Percentiles rank a stretch among this genome's conserved stretches.
These are phyloP conservation scores for Ligdia adustata DNA, from an alignment of 2,888 invertebrate species.

Conservation along the genomic window DNA sequence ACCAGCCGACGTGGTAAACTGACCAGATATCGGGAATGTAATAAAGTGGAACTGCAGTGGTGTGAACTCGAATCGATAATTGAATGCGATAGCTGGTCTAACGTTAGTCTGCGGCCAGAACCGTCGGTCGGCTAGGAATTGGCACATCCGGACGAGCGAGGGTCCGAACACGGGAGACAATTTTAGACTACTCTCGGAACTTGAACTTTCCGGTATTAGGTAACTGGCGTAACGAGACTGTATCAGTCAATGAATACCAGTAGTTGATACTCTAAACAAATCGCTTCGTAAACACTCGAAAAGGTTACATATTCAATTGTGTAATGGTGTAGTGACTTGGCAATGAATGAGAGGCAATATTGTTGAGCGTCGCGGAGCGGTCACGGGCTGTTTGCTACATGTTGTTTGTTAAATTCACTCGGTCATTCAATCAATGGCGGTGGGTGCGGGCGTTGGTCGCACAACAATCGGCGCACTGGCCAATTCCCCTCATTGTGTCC, in stretches of 20 bases:
- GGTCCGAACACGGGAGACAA: conserved; percentile 47
- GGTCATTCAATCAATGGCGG: conserved; percentile 78
- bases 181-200: conserved; percentile 34
- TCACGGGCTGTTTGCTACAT: conserved; percentile 64
- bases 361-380: conserved; percentile 37
- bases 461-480: conserved; percentile 79
- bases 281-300: conserved; percentile 16
- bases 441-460: conserved; percentile 81
- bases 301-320: conserved; percentile 18
- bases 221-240: conserved; percentile 6
- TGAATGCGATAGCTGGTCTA: conserved; percentile 57
- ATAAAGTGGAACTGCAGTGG: conserved; percentile 36
- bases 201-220: conserved; percentile 25
- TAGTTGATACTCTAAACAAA: conserved; percentile 3
- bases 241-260: neutral
- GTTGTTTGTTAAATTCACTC: conserved; percentile 74
- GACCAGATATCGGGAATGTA: conserved; percentile 13
- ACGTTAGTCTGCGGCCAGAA: conserved; percentile 48
- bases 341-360: conserved; percentile 33
- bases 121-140: conserved; percentile 55
- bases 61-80: conserved; percentile 57
- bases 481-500: conserved; percentile 82
- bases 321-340: conserved; percentile 26
- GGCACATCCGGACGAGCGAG: conserved; percentile 63
- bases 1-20: too few relatives aligned